A percentile compares a stretch with the other conserved stretches of the same genome.
Conservation (phyloP, 2,888 invertebrate genomes). For the Gari tellinella region DNA sequence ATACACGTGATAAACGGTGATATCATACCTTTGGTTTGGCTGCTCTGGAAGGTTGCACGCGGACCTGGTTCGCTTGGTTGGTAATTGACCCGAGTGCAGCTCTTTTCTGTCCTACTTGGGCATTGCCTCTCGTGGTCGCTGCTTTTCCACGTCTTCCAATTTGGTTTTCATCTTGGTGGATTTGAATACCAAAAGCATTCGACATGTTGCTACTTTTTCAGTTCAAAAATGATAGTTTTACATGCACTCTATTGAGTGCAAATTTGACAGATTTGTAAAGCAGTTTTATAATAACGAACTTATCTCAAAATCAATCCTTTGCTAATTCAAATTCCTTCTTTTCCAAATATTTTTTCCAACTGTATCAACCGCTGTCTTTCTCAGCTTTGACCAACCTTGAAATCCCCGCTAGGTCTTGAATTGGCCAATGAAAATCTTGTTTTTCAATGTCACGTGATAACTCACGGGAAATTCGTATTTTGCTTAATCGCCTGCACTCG, state of each 20-base stretch:
- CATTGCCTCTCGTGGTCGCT: slow-evolving; percentile 53
- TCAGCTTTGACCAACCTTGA: slow-evolving; percentile 70
- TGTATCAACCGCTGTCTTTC: slow-evolving; percentile 25
- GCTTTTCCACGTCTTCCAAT: slow-evolving; percentile 64
- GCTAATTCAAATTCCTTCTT: neutral
- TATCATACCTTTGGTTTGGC: slow-evolving; percentile 74
- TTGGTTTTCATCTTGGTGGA: slow-evolving; percentile 61
- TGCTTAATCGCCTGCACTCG: slow-evolving; percentile 1
- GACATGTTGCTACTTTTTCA: slow-evolving; percentile 61
- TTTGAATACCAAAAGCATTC: slow-evolving; percentile 60
- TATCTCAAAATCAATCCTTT: neutral
- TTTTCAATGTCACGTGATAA: slow-evolving; percentile 33
- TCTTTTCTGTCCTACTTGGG: slow-evolving; percentile 69
- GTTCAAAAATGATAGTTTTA: neutral
- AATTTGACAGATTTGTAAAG: neutral
- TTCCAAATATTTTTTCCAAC: slow-evolving; percentile 23
- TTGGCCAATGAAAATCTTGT: slow-evolving; percentile 73
- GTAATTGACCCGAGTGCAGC: slow-evolving; percentile 81
- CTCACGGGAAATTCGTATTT: slow-evolving; percentile 5
- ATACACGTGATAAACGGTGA: neutral
- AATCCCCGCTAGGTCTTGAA: slow-evolving; percentile 77
- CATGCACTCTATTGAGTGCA: slow-evolving; percentile 10
- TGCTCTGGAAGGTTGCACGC: slow-evolving; percentile 79
- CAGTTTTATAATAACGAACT: slow-evolving; percentile 3
- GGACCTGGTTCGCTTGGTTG: slow-evolving; percentile 72